phyloP scores from a whole-genome alignment of 1,140 invertebrate species.

The Bombus polaris region DNA sequence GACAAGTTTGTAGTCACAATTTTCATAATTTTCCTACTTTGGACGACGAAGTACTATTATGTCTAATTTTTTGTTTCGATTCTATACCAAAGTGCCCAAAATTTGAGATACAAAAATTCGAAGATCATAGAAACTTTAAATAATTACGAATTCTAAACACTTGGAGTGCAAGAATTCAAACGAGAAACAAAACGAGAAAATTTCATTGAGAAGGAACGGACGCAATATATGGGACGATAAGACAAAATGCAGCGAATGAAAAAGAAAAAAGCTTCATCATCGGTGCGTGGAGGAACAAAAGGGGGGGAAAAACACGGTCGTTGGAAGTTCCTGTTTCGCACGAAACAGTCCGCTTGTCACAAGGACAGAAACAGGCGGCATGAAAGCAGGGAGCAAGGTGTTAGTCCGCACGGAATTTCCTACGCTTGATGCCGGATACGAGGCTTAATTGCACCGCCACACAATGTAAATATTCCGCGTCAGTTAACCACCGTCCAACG shows the following conservation, averaged over 20 bases:
- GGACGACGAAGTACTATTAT: too few species aligned
- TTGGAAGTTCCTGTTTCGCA: conserved; percentile 39
- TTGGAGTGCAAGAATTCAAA: neutral
- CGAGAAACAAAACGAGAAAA: neutral
- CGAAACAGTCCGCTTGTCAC: conserved; percentile 48
- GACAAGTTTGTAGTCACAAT: too few species aligned
- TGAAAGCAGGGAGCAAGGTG: conserved; percentile 77
- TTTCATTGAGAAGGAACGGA: neutral
- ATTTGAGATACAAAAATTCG: too few species aligned
- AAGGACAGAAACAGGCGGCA: conserved; percentile 61
- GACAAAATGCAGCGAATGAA: neutral
- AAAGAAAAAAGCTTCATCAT: neutral
- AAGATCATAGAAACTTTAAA: too few species aligned
- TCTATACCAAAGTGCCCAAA: too few species aligned
- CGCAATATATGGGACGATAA: neutral
- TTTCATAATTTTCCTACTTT: too few species aligned
- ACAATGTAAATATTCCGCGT: conserved; percentile 81
- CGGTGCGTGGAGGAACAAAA: neutral
- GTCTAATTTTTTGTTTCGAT: too few species aligned
- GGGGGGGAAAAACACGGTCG: conserved; percentile 5
- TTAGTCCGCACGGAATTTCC: conserved; percentile 79
- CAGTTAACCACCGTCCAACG: conserved; percentile 73
- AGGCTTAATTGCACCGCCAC: conserved; percentile 81
- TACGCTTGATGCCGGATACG: conserved; percentile 78
- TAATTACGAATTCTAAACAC: too few species aligned